Evolutionary conservation across 92 coral and sea anemone genomes (phyloP), one percentile per base, ranked within the genome.

Genomic region (Virgularia gustaviana): DNA sequence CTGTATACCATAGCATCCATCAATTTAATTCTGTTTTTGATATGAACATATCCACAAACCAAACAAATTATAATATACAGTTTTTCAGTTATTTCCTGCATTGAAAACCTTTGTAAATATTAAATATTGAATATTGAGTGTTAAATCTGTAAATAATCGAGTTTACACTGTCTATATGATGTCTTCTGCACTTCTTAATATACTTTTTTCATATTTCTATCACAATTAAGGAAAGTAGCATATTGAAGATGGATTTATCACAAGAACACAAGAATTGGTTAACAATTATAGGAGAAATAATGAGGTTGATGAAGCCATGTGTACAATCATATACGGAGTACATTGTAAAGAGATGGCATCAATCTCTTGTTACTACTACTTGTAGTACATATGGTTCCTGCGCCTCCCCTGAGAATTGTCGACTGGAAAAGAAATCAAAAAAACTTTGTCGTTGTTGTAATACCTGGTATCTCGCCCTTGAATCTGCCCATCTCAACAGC

Each of bases 221-320:
- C n/a, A n/a, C n/a, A n/a, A n/a, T n/a, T n/a, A n/a, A n/a, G n/a
- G n/a, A n/a, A n/a, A n/a, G n/a, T n/a, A n/a, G n/a, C n/a, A n/a
- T n/a, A n/a, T n/a, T n/a, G n/a, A n/a, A n/a, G n/a, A 53, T 53
- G 29, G 27, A 15, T 15, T 2, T 36, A 32, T 62, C 70, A 1
- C 11, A 62, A 18, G 36, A 62, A 62, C 70, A 63, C 44, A 27
- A 27, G 12, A 34, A 63, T 18, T 63, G 70, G 70, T 5, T 63
- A 43, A 36, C 43, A 12, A 28, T 63, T 3, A n/a, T n/a, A n/a
- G 70, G 70, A 10, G 70, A 63, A 36, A 20, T 63, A 63, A 36
- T 63, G 36, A 49, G 70, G 36, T 63, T 43, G 51, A 37, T 63
- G 28, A 39, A 37, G 28, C 36, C 36, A 18, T 52, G 49, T 15